A percentile compares a stretch with the other conserved stretches of the same genome.
Conservation (phyloP, 2,113 vertebrate genomes). For the Falco punctatus region DNA sequence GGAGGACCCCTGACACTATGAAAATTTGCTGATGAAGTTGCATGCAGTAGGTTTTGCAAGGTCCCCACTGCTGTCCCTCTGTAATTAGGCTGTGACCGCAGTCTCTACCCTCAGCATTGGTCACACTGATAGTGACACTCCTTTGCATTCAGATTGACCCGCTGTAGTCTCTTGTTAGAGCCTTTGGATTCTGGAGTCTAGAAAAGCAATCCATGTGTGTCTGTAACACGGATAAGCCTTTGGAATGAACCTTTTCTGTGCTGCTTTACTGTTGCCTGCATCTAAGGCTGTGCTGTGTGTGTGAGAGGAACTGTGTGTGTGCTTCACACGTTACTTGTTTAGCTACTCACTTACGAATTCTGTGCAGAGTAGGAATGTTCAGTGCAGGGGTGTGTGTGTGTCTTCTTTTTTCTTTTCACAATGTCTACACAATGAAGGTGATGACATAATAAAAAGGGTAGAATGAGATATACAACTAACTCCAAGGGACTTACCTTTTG, state of each 20-base stretch:
- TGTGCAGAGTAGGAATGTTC: background rate
- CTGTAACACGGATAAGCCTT: background rate
- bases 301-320: background rate
- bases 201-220: background rate
- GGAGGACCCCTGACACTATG: background rate
- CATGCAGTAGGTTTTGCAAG: background rate
- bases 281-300: background rate
- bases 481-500: background rate
- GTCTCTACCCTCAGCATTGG: fast-evolving
- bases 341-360: background rate
- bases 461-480: background rate
- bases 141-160: background rate
- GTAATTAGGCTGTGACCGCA: background rate
- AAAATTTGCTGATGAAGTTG: background rate
- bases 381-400: no score
- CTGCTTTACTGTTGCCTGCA: background rate
- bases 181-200: background rate
- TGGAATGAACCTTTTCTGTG: background rate
- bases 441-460: background rate
- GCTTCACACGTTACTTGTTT: background rate
- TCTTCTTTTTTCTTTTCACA: background rate
- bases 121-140: background rate
- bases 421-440: background rate
- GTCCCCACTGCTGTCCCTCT: background rate
- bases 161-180: background rate